Evolutionary conservation across 2,888 invertebrate genomes (phyloP).

Genomic region (Tachina fera): DNA sequence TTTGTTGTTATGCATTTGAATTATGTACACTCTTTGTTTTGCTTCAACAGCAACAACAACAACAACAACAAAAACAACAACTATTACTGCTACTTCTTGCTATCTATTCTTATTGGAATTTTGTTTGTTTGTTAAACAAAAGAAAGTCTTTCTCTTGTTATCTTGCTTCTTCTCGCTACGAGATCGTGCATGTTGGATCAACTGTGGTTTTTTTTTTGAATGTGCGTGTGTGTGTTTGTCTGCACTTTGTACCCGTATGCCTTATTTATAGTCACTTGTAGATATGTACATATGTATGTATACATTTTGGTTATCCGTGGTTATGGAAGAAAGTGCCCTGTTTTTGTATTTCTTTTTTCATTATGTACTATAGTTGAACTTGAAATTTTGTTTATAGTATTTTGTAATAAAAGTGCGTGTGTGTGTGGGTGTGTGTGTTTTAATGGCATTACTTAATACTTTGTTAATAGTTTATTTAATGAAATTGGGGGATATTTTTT

Average conservation of each 20-base stretch:
- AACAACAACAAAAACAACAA: background rate
- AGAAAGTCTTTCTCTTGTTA: conserved; percentile 66
- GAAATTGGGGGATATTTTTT: background rate
- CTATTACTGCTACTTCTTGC: background rate
- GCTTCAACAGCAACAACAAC: background rate
- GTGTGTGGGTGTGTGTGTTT: background rate
- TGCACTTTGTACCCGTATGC: background rate
- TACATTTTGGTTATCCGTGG: background rate
- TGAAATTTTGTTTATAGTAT: conserved; percentile 59
- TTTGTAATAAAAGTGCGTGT: background rate
- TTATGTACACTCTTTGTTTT: conserved; percentile 2
- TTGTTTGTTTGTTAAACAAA: conserved; percentile 19
- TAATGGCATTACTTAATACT: conserved; percentile 26
- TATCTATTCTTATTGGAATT: conserved; percentile 14
- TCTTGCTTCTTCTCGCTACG: background rate
- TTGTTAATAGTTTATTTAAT: conserved; percentile 5
- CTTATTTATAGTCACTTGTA: background rate
- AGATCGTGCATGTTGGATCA: conserved; percentile 13
- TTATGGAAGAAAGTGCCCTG: conserved; percentile 31
- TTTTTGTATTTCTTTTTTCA: conserved; percentile 10
- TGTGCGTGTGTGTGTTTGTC: background rate
- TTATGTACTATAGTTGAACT: conserved; percentile 67
- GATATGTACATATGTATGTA: conserved; percentile 10
- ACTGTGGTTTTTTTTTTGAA: background rate
- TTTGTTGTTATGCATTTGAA: background rate